These are phyloP conservation scores for Epinephelus fuscoguttatus DNA, from an alignment of 2,113 vertebrate genomes.

Conservation along the genomic window DNA sequence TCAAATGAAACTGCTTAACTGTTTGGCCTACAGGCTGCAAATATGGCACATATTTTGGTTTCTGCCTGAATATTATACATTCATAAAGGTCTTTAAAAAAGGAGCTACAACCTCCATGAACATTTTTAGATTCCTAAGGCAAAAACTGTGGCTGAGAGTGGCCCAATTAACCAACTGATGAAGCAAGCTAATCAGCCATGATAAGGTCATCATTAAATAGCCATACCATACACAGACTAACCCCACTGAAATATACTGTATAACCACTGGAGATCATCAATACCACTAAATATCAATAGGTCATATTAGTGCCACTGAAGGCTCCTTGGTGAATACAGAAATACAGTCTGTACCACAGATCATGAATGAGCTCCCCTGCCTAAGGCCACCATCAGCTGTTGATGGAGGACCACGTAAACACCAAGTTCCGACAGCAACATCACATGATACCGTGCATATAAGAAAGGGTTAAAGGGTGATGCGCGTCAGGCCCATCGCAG, in stretches of 20 bases:
- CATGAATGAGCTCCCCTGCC: not conserved
- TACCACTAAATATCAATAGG: too few relatives aligned
- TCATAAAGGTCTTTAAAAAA: not conserved
- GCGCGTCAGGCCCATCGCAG: not conserved
- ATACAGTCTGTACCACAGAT: not conserved
- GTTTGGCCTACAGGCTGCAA: not conserved
- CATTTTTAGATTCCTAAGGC: too few relatives aligned
- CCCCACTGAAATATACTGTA: not conserved
- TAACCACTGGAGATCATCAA: not conserved
- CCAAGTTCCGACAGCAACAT: not conserved
- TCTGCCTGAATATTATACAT: not conserved
- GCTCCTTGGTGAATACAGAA: not conserved
- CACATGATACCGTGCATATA: not conserved
- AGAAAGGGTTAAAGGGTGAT: not conserved
- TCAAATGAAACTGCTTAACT: too few relatives aligned
- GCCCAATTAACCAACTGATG: too few relatives aligned
- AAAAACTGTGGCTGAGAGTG: too few relatives aligned
- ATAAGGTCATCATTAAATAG: not conserved
- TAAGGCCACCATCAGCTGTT: not conserved
- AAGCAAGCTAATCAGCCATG: not conserved
- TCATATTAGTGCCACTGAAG: too few relatives aligned
- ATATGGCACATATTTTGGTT: not conserved
- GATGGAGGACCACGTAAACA: too few relatives aligned
- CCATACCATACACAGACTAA: not conserved
- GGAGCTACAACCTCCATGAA: too few relatives aligned